Base-by-base conservation (phyloP, 2,113 vertebrate genomes). In the Dunckerocampus dactyliophorus region DNA sequence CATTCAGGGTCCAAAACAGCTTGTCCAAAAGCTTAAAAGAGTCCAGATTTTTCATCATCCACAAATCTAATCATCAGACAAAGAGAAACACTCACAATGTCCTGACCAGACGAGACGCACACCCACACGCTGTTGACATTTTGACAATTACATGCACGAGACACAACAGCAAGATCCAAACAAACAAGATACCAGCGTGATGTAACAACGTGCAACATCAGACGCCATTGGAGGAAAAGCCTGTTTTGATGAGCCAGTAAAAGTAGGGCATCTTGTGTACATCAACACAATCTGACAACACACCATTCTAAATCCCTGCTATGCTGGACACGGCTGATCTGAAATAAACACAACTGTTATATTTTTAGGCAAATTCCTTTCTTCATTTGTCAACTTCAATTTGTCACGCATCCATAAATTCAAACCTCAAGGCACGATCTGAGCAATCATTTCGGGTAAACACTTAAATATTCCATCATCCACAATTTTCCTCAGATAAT, bases 121-220 rank as follows among this genome's bases (percentile, higher is more conserved):
- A 53, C 0, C 17, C 76, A 69, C 76, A 71, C 64, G 73, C 64
- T 14, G 31, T 53, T 62, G 67, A 47, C 39, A 47, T 12, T 24
- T 3, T 47, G 46, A 20, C 48, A 69, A 12, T 19, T 64, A 72
- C 61, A 76, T 49, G 49, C 17, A 1, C 55, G 39, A 54, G 52
- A 67, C 34, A 77, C 49, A 70, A 76, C 82, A 22, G 8, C 17
- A 10, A 13, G 4, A 19, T 12, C 71, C 58, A 75, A 64, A 69
- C 51, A 83, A 81, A 85, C 75, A 76, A 74, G 58, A 81, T 52
- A 57, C 47, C 43, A 59, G 59, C 39, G 73, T 87, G 85, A 88
- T 83, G 85, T 82, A 88, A 88, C 80, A 67, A 63, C 16, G 47
- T 1, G 87, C 69, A 88, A 87, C 65, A 76, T 81, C 69, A 62